A percentile compares a stretch with the other conserved stretches of the same genome.
These are phyloP conservation scores for Watsonalla binaria DNA, from an alignment of 2,888 invertebrate species.

Conservation along the genomic window DNA sequence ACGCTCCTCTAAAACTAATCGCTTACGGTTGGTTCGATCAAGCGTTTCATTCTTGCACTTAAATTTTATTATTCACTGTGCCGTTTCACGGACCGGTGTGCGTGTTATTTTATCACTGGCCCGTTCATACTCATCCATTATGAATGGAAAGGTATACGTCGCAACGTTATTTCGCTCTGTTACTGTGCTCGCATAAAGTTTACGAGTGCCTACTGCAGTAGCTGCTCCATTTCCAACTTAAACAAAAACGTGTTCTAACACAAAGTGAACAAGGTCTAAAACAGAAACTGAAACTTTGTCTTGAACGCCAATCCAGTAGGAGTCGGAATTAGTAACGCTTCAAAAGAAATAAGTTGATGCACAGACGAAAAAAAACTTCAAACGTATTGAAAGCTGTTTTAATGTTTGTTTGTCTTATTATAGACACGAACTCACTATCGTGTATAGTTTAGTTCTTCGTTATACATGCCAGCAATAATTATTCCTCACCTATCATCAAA, in stretches of 20 bases:
- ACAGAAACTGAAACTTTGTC: neutral
- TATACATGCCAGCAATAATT: neutral
- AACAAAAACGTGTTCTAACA: constrained; percentile 11
- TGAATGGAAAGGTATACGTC: constrained; percentile 37
- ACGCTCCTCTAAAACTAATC: constrained; percentile 5
- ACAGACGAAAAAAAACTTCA: constrained; percentile 23
- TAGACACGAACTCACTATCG: constrained; percentile 1
- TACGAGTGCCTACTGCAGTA: constrained; percentile 21
- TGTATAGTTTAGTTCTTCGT: neutral
- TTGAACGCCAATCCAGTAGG: neutral
- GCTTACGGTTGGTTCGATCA: constrained; percentile 11
- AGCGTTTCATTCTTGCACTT: constrained; percentile 16
- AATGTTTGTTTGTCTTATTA: constrained; percentile 26
- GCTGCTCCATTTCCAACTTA: constrained; percentile 9
- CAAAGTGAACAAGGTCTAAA: neutral
- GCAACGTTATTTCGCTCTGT: constrained; percentile 24
- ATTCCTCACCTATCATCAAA: neutral
- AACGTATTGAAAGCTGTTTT: constrained; percentile 26
- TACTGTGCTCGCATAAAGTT: constrained; percentile 32
- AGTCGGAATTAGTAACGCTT: constrained; percentile 20
- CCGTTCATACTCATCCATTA: constrained; percentile 40
- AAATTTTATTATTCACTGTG: constrained; percentile 16
- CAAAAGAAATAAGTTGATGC: constrained; percentile 13
- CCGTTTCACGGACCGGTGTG: constrained; percentile 18
- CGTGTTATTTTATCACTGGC: constrained; percentile 31